Percentiles rank a stretch among this genome's conserved stretches.
These are phyloP conservation scores for Perca flavescens DNA, from an alignment of 2,113 vertebrate species.

Conservation along the genomic window DNA sequence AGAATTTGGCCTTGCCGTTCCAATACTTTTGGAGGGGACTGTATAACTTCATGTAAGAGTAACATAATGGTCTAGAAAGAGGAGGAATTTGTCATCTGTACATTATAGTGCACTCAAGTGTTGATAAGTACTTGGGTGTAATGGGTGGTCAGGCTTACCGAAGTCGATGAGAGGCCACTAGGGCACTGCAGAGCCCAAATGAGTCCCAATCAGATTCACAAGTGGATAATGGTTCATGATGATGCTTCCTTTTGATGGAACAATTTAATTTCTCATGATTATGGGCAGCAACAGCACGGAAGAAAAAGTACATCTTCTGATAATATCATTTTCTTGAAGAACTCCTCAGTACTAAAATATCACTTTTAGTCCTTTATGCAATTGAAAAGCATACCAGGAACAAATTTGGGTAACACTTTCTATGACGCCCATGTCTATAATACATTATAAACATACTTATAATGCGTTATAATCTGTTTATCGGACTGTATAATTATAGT, in stretches of 20 bases:
- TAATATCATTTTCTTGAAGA: constrained; percentile 1
- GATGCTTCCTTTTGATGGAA: constrained; percentile 34
- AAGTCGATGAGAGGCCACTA: constrained; percentile 43
- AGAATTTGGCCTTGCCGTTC: no score
- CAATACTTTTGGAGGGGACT: no score
- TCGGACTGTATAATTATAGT: no score
- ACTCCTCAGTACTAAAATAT: neutral
- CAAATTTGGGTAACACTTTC: neutral
- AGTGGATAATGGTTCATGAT: constrained; percentile 64
- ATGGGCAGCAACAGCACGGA: neutral
- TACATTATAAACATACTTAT: no score
- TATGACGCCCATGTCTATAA: no score
- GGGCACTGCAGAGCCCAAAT: constrained; percentile 43
- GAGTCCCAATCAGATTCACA: constrained; percentile 57
- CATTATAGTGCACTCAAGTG: constrained; percentile 55
- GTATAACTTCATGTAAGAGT: constrained; percentile 25
- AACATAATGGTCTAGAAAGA: constrained; percentile 33
- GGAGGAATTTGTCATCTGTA: constrained; percentile 34
- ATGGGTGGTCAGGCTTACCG: constrained; percentile 49
- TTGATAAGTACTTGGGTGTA: constrained; percentile 45
- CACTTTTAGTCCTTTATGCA: neutral
- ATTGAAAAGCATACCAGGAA: neutral
- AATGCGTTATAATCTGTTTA: no score
- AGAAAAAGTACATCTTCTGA: constrained; percentile 25
- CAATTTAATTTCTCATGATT: constrained; percentile 17